These are phyloP conservation scores for Aproaerema taeniolella DNA, from an alignment of 2,888 invertebrate species.

Conservation along the genomic window DNA sequence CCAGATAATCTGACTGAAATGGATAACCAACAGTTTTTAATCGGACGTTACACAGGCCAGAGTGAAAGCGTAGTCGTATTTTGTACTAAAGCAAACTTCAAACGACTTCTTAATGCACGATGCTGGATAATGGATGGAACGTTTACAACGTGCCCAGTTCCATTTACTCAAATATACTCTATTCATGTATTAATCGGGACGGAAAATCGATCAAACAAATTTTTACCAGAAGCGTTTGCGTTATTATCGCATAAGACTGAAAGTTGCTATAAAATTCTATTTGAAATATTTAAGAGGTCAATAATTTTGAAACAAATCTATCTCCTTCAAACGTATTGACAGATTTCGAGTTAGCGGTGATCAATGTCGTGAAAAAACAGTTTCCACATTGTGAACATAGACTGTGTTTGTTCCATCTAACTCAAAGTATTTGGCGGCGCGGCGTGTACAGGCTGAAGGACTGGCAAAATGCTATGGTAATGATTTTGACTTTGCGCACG, in stretches of 20 bases:
- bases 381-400: constrained; percentile 8
- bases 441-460: constrained; percentile 12
- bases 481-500: constrained; percentile 14
- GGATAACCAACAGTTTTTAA: neutral
- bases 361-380: constrained; percentile 13
- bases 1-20: neutral
- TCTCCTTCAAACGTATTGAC: constrained; percentile 12
- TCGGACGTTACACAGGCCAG: constrained; percentile 3
- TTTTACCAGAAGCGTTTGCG: constrained; percentile 7
- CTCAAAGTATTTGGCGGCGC: constrained; percentile 15
- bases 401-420: constrained; percentile 15
- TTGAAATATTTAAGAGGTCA: constrained; percentile 7
- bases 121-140: constrained; percentile 11
- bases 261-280: constrained; percentile 6
- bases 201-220: constrained; percentile 5
- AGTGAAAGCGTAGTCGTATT: constrained; percentile 9
- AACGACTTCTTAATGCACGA: constrained; percentile 5
- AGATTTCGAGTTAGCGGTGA: constrained; percentile 15
- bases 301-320: constrained; percentile 10
- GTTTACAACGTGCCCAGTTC: constrained; percentile 8
- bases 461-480: constrained; percentile 14
- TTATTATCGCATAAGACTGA: constrained; percentile 10
- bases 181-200: constrained; percentile 11
- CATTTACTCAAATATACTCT: constrained; percentile 9
- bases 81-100: constrained; percentile 9